phyloP scores from a whole-genome alignment of 2,113 vertebrate species.

The Xenopus laevis region DNA sequence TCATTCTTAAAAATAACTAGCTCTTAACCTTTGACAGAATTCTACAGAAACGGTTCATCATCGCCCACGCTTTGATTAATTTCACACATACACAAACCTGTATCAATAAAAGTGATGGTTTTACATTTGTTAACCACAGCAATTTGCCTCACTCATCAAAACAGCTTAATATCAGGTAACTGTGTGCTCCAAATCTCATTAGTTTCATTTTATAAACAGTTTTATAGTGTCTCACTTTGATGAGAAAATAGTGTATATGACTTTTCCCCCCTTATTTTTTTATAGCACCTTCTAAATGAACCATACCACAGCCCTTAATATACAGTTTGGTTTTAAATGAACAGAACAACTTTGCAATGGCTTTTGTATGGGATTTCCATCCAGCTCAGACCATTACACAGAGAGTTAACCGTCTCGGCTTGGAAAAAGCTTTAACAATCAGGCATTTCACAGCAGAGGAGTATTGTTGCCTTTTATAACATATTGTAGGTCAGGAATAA shows the following conservation, averaged over 20 bases:
- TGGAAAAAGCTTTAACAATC: conserved; percentile 19
- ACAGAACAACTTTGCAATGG: not conserved
- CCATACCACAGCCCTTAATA: not conserved
- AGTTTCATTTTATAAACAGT: conserved; percentile 97
- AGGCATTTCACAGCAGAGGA: conserved; percentile 35
- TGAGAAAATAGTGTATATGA: conserved; percentile 61
- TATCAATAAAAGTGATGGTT: conserved; percentile 91
- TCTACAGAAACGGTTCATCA: conserved; percentile 99
- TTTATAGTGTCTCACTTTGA: conserved; percentile 75
- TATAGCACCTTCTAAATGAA: conserved; percentile 25
- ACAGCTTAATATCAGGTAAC: conserved; percentile 88
- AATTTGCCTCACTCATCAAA: conserved; percentile 86
- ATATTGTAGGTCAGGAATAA: not conserved
- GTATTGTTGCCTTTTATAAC: conserved; percentile 43
- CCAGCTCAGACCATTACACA: conserved; percentile 3
- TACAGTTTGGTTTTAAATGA: not conserved
- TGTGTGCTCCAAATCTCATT: conserved; percentile 88
- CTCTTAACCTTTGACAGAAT: conserved; percentile 99
- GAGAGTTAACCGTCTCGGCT: conserved; percentile 51
- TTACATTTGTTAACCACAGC: conserved; percentile 91
- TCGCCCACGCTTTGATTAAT: conserved; percentile 99
- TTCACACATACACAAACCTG: conserved; percentile 85
- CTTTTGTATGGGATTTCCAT: not conserved
- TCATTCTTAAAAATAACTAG: conserved; percentile 99
- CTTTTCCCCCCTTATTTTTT: conserved; percentile 22